phyloP scores from a whole-genome alignment of 2,113 vertebrate species.

The Geococcyx californianus region DNA sequence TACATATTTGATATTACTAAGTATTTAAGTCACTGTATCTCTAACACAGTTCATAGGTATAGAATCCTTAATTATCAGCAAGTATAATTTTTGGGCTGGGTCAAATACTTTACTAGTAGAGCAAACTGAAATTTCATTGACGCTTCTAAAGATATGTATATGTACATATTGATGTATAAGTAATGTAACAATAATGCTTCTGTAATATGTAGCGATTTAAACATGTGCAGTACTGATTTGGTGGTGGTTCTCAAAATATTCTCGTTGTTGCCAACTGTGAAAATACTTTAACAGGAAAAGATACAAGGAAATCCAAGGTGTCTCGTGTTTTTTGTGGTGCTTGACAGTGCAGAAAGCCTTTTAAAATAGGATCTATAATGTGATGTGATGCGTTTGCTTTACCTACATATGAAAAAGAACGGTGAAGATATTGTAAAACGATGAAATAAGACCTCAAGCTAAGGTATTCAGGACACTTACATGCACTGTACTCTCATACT shows the following conservation, averaged over 20 bases:
- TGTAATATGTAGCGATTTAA: background rate
- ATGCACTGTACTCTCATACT: background rate
- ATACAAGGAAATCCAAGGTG: background rate
- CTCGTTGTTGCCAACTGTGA: background rate
- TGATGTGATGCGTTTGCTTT: background rate
- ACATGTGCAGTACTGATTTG: background rate
- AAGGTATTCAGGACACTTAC: background rate
- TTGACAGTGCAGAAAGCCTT: background rate
- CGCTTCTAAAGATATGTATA: background rate
- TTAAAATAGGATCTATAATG: background rate
- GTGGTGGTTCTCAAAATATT: background rate
- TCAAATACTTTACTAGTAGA: background rate
- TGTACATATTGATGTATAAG: accelerated
- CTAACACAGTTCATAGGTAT: background rate
- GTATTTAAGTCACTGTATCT: background rate
- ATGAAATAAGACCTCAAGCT: background rate
- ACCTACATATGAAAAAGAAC: background rate
- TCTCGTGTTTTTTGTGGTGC: background rate
- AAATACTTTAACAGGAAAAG: background rate
- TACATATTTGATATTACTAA: background rate
- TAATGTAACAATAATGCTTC: background rate
- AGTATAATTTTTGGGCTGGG: background rate
- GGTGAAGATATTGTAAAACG: background rate
- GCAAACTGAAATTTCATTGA: background rate
- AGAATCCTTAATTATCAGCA: background rate